phyloP scores from a whole-genome alignment of 2,888 invertebrate genomes.

The Megastigmus dorsalis region DNA sequence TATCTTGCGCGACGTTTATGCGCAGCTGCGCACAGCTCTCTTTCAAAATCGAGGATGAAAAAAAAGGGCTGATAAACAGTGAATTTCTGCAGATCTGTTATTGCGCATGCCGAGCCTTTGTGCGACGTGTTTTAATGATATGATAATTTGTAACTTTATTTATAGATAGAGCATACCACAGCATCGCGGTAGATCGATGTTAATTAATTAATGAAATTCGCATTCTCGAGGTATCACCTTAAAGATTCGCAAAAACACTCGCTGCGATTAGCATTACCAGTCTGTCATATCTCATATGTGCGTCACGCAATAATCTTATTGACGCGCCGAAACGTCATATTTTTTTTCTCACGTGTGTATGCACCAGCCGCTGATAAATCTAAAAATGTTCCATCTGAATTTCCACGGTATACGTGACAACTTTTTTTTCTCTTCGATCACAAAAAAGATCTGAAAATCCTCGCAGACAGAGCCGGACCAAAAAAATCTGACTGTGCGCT shows the following conservation, averaged over 20 bases:
- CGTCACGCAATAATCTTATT: constrained; percentile 61
- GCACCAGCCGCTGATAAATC: constrained; percentile 30
- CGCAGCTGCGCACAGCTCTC: too few relatives aligned
- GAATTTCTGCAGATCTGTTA: too few relatives aligned
- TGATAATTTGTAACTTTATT: too few relatives aligned
- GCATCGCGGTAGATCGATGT: too few relatives aligned
- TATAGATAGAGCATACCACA: too few relatives aligned
- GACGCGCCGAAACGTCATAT: constrained; percentile 55
- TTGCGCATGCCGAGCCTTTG: too few relatives aligned
- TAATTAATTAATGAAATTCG: too few relatives aligned
- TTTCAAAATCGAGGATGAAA: too few relatives aligned
- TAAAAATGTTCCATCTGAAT: not conserved
- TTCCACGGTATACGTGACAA: constrained; percentile 1
- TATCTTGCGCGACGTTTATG: too few relatives aligned
- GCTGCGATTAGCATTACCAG: constrained; percentile 25
- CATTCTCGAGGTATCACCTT: too few relatives aligned
- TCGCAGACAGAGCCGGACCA: not conserved
- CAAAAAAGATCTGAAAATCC: constrained; percentile 2
- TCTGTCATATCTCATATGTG: not conserved
- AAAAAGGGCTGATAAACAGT: too few relatives aligned
- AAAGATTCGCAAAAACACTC: not conserved
- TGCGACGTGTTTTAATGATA: too few relatives aligned
- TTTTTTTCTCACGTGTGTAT: constrained; percentile 40
- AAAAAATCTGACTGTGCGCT: not conserved
- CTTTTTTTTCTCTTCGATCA: not conserved